Percentiles rank a stretch among this genome's conserved stretches.
Evolutionary conservation across 2,888 invertebrate species (phyloP).

Genomic region (Coleophora flavipennella): DNA sequence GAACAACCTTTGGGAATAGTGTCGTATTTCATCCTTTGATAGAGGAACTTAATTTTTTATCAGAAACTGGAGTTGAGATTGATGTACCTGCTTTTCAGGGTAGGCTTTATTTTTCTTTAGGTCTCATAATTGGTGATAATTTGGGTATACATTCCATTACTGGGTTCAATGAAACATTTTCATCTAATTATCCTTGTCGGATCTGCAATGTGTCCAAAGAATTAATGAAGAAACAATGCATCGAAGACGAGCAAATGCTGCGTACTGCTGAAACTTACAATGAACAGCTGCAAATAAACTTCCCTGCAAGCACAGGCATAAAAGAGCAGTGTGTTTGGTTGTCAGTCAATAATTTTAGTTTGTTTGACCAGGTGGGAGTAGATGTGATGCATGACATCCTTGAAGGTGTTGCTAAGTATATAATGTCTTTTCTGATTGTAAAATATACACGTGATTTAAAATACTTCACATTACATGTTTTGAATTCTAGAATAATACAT

Average conservation of each 20-base stretch:
- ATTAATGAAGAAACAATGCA: neutral
- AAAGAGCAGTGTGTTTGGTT: conserved; percentile 13
- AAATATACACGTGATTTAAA: neutral
- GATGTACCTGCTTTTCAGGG: conserved; percentile 6
- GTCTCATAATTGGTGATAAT: conserved; percentile 12
- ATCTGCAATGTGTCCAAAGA: conserved; percentile 11
- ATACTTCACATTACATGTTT: conserved; percentile 2
- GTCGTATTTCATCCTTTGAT: conserved; percentile 11
- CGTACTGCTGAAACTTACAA: neutral
- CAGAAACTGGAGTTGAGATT: conserved; percentile 1
- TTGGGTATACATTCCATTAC: conserved; percentile 12
- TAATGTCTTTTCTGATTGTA: neutral
- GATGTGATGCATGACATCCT: conserved; percentile 7
- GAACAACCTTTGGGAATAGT: conserved; percentile 11
- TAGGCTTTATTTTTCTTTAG: conserved; percentile 10
- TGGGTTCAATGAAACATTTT: conserved; percentile 16
- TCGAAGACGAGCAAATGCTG: neutral
- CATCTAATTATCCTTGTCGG: conserved; percentile 12
- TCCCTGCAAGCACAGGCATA: conserved; percentile 7
- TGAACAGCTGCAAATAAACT: neutral
- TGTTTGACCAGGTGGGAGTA: conserved; percentile 10
- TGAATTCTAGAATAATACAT: conserved; percentile 1
- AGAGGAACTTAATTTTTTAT: conserved; percentile 9
- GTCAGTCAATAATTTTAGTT: conserved; percentile 4
- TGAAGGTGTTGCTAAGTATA: conserved; percentile 6